phyloP scores from a whole-genome alignment of 2,113 vertebrate species.

The Paedocypris sp. region DNA sequence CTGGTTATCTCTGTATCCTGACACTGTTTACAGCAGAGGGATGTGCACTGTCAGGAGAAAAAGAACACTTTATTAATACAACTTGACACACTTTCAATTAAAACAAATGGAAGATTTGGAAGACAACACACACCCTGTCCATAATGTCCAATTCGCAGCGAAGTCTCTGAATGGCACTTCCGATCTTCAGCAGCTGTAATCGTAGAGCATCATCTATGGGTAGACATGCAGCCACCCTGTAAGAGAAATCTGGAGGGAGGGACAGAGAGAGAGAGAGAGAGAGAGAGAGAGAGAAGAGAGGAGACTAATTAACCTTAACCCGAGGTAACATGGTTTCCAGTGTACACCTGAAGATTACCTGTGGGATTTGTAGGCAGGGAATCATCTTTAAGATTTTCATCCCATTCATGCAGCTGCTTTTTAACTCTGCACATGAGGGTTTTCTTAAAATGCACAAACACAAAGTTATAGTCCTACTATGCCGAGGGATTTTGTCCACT shows the following conservation, averaged over 20 bases:
- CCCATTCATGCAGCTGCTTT: constrained; percentile 91
- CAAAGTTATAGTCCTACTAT: constrained; percentile 7
- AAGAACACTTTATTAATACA: background rate
- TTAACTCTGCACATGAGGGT: constrained; percentile 94
- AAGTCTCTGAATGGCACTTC: constrained; percentile 89
- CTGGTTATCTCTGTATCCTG: constrained; percentile 95
- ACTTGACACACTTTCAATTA: background rate
- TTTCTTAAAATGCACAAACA: constrained; percentile 69
- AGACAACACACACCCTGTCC: constrained; percentile 73
- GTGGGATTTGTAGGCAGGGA: constrained; percentile 87
- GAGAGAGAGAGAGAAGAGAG: too few species aligned
- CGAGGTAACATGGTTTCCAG: background rate
- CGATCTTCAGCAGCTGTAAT: constrained; percentile 87
- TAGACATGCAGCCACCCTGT: constrained; percentile 91
- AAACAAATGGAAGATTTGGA: background rate
- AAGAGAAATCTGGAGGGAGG: constrained; percentile 82
- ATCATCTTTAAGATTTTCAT: constrained; percentile 94
- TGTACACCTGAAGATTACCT: constrained; percentile 56
- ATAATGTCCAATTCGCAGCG: constrained; percentile 96
- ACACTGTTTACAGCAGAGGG: constrained; percentile 92
- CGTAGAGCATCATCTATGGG: constrained; percentile 87
- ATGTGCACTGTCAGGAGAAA: constrained; percentile 74
- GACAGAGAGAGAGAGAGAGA: constrained; percentile 23
- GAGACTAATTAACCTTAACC: too few species aligned
- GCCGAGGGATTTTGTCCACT: too few species aligned